Evolutionary conservation across 2,888 invertebrate species (phyloP).

Genomic region (Entomobrya proxima): DNA sequence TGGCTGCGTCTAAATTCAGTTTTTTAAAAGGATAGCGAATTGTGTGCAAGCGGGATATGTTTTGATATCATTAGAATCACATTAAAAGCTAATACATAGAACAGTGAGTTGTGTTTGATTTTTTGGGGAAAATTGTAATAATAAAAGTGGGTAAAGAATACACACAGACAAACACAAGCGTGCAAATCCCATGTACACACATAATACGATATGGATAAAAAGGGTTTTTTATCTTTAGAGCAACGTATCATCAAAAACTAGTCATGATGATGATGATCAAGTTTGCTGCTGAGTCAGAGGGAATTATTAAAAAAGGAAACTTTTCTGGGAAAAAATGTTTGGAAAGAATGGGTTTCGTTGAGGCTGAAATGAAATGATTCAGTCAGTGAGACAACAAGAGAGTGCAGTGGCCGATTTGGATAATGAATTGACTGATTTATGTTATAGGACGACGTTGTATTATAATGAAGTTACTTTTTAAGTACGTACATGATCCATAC

Average conservation of each 20-base stretch:
- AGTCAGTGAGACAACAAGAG: not conserved
- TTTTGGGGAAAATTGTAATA: not conserved
- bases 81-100: slow-evolving; percentile 33
- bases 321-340: slow-evolving; percentile 6
- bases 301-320: not conserved
- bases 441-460: not conserved
- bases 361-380: not conserved
- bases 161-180: slow-evolving; percentile 3
- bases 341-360: not conserved
- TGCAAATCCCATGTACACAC: slow-evolving; percentile 43
- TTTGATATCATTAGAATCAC: slow-evolving; percentile 55
- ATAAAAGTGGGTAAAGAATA: slow-evolving; percentile 26
- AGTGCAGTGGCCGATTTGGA: not conserved
- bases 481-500: not conserved
- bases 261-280: not conserved
- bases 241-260: not conserved
- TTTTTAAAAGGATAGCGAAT: not conserved
- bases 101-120: slow-evolving; percentile 7
- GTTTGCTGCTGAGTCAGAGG: slow-evolving; percentile 20
- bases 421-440: slow-evolving; percentile 40
- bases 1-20: not conserved
- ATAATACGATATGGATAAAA: slow-evolving; percentile 18
- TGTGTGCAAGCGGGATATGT: not conserved
- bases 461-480: not conserved
- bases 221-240: not conserved